phyloP scores from a whole-genome alignment of 2,888 invertebrate genomes.

The Actias luna region DNA sequence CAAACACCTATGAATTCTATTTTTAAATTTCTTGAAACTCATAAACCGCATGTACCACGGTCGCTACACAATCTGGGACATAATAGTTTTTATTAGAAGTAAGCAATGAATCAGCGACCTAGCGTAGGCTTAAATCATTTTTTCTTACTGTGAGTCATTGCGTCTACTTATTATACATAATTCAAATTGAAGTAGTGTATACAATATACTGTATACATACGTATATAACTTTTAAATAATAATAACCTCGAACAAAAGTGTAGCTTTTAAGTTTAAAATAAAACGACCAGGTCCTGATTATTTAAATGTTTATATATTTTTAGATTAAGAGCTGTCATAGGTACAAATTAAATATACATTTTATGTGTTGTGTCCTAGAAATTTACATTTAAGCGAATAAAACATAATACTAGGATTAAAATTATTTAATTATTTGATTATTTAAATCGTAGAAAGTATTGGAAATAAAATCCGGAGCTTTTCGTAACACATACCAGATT shows the following conservation, averaged over 20 bases:
- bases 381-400: too few species aligned
- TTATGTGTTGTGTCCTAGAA: too few species aligned
- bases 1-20: background rate
- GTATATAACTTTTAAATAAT: background rate
- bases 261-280: too few species aligned
- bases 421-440: too few species aligned
- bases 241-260: background rate
- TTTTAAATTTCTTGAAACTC: background rate
- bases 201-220: background rate
- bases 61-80: background rate
- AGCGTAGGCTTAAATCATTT: background rate
- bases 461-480: too few species aligned
- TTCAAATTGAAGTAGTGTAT: background rate
- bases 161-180: background rate
- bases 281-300: too few species aligned
- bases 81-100: slow-evolving; percentile 4
- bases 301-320: too few species aligned
- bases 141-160: background rate
- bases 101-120: slow-evolving; percentile 5
- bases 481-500: too few species aligned
- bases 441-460: too few species aligned
- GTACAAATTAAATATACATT: too few species aligned
- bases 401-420: too few species aligned
- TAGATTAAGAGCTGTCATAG: too few species aligned
- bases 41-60: background rate